Evolutionary conservation across 2,888 invertebrate species (phyloP), one percentile per base, ranked within the genome.

Genomic region (Podabrus alpinus): DNA sequence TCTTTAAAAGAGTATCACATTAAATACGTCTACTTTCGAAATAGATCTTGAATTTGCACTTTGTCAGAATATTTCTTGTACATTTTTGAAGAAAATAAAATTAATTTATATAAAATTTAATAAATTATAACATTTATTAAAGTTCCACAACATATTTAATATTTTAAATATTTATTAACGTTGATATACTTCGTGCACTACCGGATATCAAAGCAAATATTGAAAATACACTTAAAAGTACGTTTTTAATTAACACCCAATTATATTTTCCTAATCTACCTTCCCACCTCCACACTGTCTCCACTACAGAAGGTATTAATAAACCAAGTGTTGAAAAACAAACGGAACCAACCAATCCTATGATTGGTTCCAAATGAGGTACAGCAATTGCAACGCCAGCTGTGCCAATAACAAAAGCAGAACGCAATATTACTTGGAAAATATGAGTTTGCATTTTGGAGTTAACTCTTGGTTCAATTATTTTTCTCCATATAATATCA

Each of bases 401-500:
- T 90, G 91, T 80, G 84, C 90, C 79, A 61, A 88, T 85, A 0
- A 91, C 91, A 64, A 88, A 85, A 1, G 85, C 80, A 1, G 89
- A 89, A 67, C 92, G 87, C 13, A 91, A 87, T 5, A 85, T 75
- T 68, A 91, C 88, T 82, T 91, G 91, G 0, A 88, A 87, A 21
- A 91, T 81, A 80, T 91, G 15, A 81, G 90, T 90, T 79, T 88
- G 89, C 68, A 88, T 86, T 68, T 88, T 87, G 0, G 89, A 86
- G 13, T 66, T 13, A 60, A 90, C 85, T 77, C 88, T 88, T 24
- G 86, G 86, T 68, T 86, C 84, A 75, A 90, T 89, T 3, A 97
- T 86, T 82, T 91, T 90, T 21, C 93, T 92, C 95, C 96, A 97
- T 69, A 97, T 92, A 84, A 98, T 96, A 79, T 95, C 95, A 88